Base-by-base conservation (phyloP, 2,888 invertebrate genomes). In the Phrixothrix hirtus region DNA sequence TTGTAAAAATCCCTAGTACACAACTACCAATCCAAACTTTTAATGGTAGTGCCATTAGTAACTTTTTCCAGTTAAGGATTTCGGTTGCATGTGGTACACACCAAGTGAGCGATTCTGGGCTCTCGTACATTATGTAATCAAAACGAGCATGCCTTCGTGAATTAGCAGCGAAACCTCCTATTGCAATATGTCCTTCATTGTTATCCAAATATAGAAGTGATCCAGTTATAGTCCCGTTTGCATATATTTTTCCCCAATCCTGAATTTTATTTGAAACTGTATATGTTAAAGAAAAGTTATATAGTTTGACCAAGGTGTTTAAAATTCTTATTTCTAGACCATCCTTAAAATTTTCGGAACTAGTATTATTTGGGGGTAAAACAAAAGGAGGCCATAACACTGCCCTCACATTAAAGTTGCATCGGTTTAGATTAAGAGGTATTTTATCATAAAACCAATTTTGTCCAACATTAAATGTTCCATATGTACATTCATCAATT, bases 331-430 rank as follows among this genome's bases (percentile, higher is more conserved):
- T 53, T 46, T 70, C 70, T 6, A 70, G 52, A 5, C 70, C 70
- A 9, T 58, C 44, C n/a, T 50, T 27, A 10, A 34, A 31, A 1
- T 26, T 25, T 27, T 48, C 44, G 1, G 10, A 1, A 25, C 6
- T 13, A 15, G 15, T 36, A 4, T 47, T 51, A 12, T 57, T 47
- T 25, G 68, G 64, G 16, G 63, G 46, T 7, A 70, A 59, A 2
- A 71, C 66, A 48, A 64, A 75, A 1, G 75, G 75, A 5, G 69
- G 69, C 60, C 67, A 70, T 15, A 67, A 49, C 2, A 69, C 59
- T n/a, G 70, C 70, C 11, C 66, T 36, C 2, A 71, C 67, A 47
- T 59, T 65, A 2, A 75, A 49, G 3, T 60, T 44, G 50, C 74
- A 75, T 13, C 65, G 65, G 25, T 66, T 62, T 15, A 75, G 59